Base-by-base conservation (phyloP, 2,113 vertebrate genomes). In the Limanda limanda region DNA sequence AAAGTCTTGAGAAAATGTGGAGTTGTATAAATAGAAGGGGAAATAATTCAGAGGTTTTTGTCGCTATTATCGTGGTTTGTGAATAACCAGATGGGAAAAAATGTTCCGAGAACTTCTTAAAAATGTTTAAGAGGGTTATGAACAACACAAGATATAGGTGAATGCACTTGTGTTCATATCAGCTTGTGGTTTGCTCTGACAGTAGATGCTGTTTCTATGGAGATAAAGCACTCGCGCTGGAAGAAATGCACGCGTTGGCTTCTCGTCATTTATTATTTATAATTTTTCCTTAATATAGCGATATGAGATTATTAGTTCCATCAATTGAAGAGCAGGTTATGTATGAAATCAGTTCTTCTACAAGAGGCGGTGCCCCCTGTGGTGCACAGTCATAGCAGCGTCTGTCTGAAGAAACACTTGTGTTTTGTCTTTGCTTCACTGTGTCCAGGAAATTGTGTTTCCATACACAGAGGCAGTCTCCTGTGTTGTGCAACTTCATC, bases 201-300 rank as follows among this genome's bases (percentile, higher is more conserved):
- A 67, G 54, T 31, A 64, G 75, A 83, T 68, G 59, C 55, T 24
- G 51, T 73, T 70, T 81, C 25, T 66, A 81, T 76, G 74, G 69
- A 57, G 81, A 82, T 86, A 45, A 80, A 57, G 14, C 58, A 18
- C 61, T 71, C 59, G 1, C 55, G 13, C 35, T 7, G 5, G 21
- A 75, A 68, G 17, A 25, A 70, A 9, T 52, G 1, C 40, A 25
- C 21, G 11, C n/a, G 2, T 62, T 20, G 20, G 2, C 15, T 15
- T 13, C 27, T 37, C 15, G 35, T 52, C 4, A 31, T 52, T 15
- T 5, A 51, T 10, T 2, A 14, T 11, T 25, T 40, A 61, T 21
- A 1, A n/a, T 37, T n/a, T 61, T 21, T 14, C 21, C 11, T 9
- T 51, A 4, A 54, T 21, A 9, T 21, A 54, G 7, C 11, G 52